Conservation (phyloP, 2,113 vertebrate genomes). For the Budorcas taxicolor region DNA sequence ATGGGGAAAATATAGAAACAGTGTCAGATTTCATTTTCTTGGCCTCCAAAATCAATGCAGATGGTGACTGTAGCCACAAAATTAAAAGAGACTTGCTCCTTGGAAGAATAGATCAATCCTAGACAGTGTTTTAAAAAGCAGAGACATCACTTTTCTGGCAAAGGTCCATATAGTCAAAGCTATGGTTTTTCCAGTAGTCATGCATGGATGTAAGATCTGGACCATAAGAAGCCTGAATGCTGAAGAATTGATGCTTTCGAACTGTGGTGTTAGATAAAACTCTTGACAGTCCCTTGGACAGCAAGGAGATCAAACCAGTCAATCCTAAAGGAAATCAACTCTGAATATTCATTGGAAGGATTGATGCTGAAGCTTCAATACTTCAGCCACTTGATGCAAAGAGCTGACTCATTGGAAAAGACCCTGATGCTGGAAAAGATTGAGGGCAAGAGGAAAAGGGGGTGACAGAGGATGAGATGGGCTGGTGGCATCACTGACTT, state of each 20-base stretch:
- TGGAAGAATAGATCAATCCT: not conserved
- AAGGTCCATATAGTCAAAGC: not conserved
- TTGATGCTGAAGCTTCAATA: not conserved
- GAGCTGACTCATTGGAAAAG: not conserved
- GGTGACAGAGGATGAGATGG: not conserved
- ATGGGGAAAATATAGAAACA: not conserved
- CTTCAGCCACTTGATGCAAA: not conserved
- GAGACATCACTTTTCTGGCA: not conserved
- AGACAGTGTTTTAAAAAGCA: not conserved
- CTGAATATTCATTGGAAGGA: not conserved
- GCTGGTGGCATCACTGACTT: not conserved
- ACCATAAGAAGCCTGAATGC: not conserved
- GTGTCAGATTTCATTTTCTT: not conserved
- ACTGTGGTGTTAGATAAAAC: not conserved
- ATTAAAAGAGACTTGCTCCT: not conserved
- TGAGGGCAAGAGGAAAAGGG: not conserved
- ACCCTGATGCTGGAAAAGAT: not conserved
- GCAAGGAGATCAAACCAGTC: not conserved
- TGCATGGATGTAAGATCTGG: not conserved
- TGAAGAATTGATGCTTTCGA: not conserved
- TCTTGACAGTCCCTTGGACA: not conserved
- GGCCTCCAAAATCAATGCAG: not conserved
- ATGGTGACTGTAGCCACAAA: not conserved
- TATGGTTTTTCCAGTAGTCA: not conserved
- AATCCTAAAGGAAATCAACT: not conserved